phyloP scores from a whole-genome alignment of 1,140 invertebrate species.

The Pteromalus puparum region DNA sequence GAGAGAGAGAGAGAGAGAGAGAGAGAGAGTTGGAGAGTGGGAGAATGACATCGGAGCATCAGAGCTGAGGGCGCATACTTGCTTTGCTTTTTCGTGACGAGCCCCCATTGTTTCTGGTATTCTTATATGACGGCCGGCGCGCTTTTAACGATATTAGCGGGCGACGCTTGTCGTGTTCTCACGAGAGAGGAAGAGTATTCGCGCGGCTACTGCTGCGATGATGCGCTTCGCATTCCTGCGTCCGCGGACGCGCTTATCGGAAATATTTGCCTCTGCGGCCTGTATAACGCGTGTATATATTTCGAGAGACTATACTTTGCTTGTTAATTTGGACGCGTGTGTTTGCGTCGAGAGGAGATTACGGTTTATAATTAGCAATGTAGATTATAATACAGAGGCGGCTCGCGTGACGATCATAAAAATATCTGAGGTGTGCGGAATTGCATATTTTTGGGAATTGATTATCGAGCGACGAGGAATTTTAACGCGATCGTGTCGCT shows the following conservation, averaged over 20 bases:
- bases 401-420: too few species aligned
- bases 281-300: not conserved
- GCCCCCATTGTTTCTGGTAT: conserved; percentile 25
- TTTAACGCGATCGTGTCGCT: not conserved
- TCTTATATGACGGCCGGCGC: conserved; percentile 25
- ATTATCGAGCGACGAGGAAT: not conserved
- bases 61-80: conserved; percentile 13
- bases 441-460: not conserved
- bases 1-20: not conserved
- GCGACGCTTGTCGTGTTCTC: conserved; percentile 26
- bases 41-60: not conserved
- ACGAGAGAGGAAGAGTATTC: not conserved
- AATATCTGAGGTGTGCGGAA: not conserved
- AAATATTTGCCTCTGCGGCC: not conserved
- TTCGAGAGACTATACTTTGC: not conserved
- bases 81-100: conserved; percentile 19
- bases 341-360: too few species aligned
- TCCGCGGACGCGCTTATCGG: not conserved
- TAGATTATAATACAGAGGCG: too few species aligned
- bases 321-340: conserved; percentile 15
- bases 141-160: conserved; percentile 36
- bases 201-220: not conserved
- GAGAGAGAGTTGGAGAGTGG: not conserved
- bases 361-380: too few species aligned
- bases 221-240: conserved; percentile 10